These are phyloP conservation scores for Trichonephila inaurata DNA, from an alignment of 1,140 invertebrate genomes.

Conservation along the genomic window DNA sequence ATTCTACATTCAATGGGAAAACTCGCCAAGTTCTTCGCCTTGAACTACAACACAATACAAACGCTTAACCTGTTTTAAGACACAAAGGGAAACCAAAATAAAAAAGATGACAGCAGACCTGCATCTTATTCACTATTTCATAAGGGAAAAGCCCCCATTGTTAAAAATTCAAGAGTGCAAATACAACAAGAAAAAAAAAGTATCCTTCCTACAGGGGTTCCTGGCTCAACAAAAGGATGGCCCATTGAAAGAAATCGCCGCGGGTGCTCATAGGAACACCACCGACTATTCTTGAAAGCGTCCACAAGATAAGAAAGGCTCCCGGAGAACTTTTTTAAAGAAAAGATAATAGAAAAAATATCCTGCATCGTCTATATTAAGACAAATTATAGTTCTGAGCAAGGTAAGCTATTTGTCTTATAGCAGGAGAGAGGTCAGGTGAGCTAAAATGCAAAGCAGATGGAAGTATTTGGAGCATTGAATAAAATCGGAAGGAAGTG, in stretches of 20 bases:
- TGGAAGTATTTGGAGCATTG: not conserved
- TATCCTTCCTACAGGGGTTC: slow-evolving; percentile 18
- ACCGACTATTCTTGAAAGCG: slow-evolving; percentile 33
- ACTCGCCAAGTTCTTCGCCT: not conserved
- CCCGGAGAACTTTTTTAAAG: not conserved
- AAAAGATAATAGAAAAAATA: not conserved
- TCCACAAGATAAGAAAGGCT: slow-evolving; percentile 3
- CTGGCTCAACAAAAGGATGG: slow-evolving; percentile 43
- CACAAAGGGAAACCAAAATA: not conserved
- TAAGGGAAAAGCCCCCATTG: slow-evolving; percentile 11
- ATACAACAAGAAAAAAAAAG: slow-evolving; percentile 17
- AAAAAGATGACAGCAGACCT: not conserved
- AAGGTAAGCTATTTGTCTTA: slow-evolving; percentile 36
- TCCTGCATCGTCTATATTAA: slow-evolving; percentile 23
- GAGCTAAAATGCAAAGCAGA: not conserved
- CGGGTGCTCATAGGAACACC: slow-evolving; percentile 28
- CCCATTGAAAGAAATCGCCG: slow-evolving; percentile 43
- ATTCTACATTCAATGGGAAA: not conserved
- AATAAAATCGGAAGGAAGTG: no score
- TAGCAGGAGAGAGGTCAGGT: not conserved
- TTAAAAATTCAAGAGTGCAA: slow-evolving; percentile 52
- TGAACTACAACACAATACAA: not conserved
- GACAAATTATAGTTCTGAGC: slow-evolving; percentile 29
- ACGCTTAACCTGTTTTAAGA: not conserved
- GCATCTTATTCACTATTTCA: not conserved